Base-by-base conservation (phyloP, 2,888 invertebrate species). In the Rotaria magnacalcarata region DNA sequence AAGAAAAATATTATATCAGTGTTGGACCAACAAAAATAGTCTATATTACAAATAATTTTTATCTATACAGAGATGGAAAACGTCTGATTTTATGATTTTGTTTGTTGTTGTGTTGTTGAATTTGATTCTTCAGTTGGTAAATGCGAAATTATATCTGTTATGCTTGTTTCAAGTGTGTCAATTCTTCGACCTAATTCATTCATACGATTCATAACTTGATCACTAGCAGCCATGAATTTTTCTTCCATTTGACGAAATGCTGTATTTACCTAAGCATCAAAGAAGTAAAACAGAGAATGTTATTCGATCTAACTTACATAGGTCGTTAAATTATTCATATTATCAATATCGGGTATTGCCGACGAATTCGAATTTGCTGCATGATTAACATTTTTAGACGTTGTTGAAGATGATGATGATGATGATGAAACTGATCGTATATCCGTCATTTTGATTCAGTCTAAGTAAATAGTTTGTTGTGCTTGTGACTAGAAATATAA, bases 171-270 rank as follows among this genome's bases (percentile, higher is more conserved):
- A 24, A 80, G 47, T 47, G 43, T n/a, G n/a, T 80, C 80, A 11
- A 80, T 80, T n/a, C 24, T 43, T 47, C 34, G 24, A n/a, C 80
- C 80, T 47, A 80, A 47, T 24, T 80, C 80, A 80, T 80, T 80
- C 80, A 80, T 80, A 11, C 80, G 43, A 80, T 80, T 80, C 80
- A 80, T 80, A 1, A 80, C 47, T 80, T 80, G 80, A 47, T 80
- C 80, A n/a, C 47, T 80, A n/a, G 80, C 14, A 24, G 24, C 11
- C 80, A 47, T 80, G 24, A 80, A 80, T n/a, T 80, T 80, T 43
- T 80, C 80, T 80, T 80, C 80, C 47, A 80, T 80, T n/a, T 80
- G 80, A 3, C 41, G 43, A 16, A 80, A 80, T 80, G n/a, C 24
- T 4, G 43, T 80, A 80, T 80, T 80, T 14, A 80, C 80, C 80